phyloP scores from a whole-genome alignment of 2,797 vertebrate species.

The Falco rusticolus region DNA sequence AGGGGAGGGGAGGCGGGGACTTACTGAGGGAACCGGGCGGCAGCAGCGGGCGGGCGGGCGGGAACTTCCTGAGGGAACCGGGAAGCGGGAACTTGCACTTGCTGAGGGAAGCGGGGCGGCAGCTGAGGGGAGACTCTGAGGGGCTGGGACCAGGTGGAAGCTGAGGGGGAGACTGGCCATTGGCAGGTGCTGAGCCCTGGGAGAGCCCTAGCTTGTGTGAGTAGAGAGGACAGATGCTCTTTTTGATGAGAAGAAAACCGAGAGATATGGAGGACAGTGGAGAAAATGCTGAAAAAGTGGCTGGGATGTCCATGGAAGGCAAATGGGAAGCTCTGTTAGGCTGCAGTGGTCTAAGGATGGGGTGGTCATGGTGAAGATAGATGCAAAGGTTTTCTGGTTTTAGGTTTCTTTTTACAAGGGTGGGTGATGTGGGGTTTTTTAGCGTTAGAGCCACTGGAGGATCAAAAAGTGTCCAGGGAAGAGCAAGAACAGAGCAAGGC shows the following conservation, averaged over 20 bases:
- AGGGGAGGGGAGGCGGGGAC: not conserved
- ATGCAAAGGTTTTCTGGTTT: not conserved
- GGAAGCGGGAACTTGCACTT: accelerated
- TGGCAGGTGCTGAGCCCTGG: not conserved
- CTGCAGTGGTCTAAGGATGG: not conserved
- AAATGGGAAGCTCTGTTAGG: not conserved
- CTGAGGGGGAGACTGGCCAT: not conserved
- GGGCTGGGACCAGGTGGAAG: too few relatives aligned
- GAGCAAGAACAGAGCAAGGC: not conserved
- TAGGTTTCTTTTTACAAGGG: not conserved
- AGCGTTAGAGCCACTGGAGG: not conserved
- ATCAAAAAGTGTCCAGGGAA: not conserved
- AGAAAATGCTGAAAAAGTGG: not conserved
- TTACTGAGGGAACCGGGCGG: not conserved
- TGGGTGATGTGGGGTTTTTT: not conserved
- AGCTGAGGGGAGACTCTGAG: not conserved
- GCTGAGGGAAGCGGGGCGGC: not conserved
- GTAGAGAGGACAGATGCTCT: accelerated
- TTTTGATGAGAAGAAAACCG: accelerated
- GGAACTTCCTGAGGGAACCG: not conserved
- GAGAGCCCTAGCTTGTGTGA: not conserved
- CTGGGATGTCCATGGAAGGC: not conserved
- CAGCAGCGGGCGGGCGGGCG: accelerated
- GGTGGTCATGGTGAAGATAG: not conserved
- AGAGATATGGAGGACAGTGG: not conserved